Conservation (phyloP, 2,888 invertebrate species). For the Amphipyra berbera region DNA sequence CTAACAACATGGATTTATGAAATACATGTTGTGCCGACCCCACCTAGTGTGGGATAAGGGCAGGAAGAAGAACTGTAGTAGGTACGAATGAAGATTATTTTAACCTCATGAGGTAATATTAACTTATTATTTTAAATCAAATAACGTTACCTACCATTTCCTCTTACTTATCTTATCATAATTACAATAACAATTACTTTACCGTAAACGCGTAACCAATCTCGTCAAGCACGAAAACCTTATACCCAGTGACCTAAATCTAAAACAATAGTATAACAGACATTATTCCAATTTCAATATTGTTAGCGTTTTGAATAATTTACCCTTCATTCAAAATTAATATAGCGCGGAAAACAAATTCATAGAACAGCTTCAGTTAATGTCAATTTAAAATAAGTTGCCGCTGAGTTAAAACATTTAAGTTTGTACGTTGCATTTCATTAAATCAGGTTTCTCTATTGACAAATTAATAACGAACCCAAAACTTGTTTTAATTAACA, state of each 20-base stretch:
- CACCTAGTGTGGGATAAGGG: too few relatives aligned
- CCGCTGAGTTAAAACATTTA: constrained; percentile 51
- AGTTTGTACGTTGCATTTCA: constrained; percentile 46
- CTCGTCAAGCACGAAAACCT: too few relatives aligned
- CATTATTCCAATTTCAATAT: neutral
- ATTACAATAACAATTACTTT: too few relatives aligned
- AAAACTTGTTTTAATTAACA: neutral
- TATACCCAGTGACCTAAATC: neutral
- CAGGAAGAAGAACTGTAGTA: too few relatives aligned
- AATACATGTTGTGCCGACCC: too few relatives aligned
- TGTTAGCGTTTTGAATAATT: constrained; percentile 6
- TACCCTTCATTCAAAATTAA: neutral
- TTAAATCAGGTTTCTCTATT: constrained; percentile 12
- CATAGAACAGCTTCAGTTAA: constrained; percentile 6
- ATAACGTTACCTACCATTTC: too few relatives aligned
- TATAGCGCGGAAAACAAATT: constrained; percentile 8
- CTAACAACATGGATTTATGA: too few relatives aligned
- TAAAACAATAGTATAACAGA: neutral
- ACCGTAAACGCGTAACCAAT: too few relatives aligned
- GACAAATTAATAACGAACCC: constrained; percentile 7
- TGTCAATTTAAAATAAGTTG: constrained; percentile 43
- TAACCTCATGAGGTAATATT: too few relatives aligned
- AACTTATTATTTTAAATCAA: too few relatives aligned
- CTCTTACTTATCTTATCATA: too few relatives aligned
- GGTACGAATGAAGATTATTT: too few relatives aligned